A percentile compares a stretch with the other conserved stretches of the same genome.
phyloP scores from a whole-genome alignment of 2,888 invertebrate genomes.

The Brachynemurus nebulosus region DNA sequence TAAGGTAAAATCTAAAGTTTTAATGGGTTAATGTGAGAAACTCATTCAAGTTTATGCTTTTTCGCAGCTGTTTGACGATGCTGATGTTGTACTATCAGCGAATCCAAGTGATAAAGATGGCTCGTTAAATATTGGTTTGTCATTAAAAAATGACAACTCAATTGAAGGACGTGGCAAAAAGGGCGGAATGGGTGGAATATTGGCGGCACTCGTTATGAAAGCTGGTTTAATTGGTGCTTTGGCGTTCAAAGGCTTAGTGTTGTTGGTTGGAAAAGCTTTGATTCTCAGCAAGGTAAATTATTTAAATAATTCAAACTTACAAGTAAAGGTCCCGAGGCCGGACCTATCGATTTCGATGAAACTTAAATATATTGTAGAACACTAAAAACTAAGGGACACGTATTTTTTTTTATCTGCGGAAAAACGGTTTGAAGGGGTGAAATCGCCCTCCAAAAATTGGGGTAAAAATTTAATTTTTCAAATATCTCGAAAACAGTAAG shows the following conservation, averaged over 20 bases:
- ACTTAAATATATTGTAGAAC: too few relatives aligned
- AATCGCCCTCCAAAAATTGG: too few relatives aligned
- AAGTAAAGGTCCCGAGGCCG: too few relatives aligned
- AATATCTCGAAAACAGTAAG: too few relatives aligned
- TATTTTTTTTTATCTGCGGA: too few relatives aligned
- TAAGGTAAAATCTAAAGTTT: constrained; percentile 31
- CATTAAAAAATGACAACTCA: constrained; percentile 46
- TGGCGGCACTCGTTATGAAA: constrained; percentile 67
- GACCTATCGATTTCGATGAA: too few relatives aligned
- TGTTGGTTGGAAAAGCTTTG: constrained; percentile 73
- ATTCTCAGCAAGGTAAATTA: constrained; percentile 53
- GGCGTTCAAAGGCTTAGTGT: constrained; percentile 64
- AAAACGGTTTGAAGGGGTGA: too few relatives aligned
- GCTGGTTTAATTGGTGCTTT: constrained; percentile 67
- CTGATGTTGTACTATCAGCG: constrained; percentile 62
- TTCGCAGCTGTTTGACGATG: constrained; percentile 49
- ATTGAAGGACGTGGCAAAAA: constrained; percentile 56
- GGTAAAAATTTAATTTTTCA: too few relatives aligned
- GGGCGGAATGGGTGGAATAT: constrained; percentile 55
- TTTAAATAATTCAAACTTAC: too few relatives aligned
- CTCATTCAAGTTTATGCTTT: background rate
- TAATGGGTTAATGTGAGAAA: background rate
- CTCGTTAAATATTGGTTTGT: constrained; percentile 53
- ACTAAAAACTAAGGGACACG: too few relatives aligned
- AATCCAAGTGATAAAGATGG: constrained; percentile 51